Evolutionary conservation across 2,888 invertebrate genomes (phyloP).

Genomic region (Palloptera scutellata): DNA sequence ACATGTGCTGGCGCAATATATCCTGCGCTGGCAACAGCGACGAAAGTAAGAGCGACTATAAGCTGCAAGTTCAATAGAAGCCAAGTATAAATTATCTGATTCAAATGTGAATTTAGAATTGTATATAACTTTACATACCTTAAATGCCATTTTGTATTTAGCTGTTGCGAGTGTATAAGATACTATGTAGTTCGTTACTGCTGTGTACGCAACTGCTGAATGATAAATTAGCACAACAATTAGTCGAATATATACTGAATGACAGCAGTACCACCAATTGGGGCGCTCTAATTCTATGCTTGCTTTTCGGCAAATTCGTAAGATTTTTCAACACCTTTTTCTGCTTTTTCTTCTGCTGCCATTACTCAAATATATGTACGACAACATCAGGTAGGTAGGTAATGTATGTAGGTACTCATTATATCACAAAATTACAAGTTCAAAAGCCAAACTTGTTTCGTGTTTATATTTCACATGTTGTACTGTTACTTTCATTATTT

Average conservation of each 20-base stretch:
- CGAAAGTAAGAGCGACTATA: constrained; percentile 34
- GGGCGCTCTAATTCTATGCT: neutral
- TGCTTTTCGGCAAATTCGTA: neutral
- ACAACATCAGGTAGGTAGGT: no score
- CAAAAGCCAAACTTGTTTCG: neutral
- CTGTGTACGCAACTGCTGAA: constrained; percentile 22
- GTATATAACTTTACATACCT: constrained; percentile 23
- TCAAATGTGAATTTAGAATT: neutral
- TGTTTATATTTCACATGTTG: neutral
- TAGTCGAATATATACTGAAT: constrained; percentile 30
- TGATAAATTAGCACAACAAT: constrained; percentile 30
- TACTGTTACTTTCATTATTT: constrained; percentile 17
- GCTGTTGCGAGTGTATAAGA: neutral
- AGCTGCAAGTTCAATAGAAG: constrained; percentile 25
- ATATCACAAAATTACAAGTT: neutral
- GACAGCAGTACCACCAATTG: neutral
- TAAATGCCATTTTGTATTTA: constrained; percentile 28
- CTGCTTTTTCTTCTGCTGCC: no score
- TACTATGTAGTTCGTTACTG: constrained; percentile 26
- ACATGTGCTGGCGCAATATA: constrained; percentile 35
- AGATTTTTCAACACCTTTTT: neutral
- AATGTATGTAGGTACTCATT: no score
- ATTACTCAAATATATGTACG: no score
- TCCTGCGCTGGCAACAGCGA: constrained; percentile 51
- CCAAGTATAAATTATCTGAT: neutral